Conservation (phyloP, 2,888 invertebrate genomes). For the Synergus japonicus region DNA sequence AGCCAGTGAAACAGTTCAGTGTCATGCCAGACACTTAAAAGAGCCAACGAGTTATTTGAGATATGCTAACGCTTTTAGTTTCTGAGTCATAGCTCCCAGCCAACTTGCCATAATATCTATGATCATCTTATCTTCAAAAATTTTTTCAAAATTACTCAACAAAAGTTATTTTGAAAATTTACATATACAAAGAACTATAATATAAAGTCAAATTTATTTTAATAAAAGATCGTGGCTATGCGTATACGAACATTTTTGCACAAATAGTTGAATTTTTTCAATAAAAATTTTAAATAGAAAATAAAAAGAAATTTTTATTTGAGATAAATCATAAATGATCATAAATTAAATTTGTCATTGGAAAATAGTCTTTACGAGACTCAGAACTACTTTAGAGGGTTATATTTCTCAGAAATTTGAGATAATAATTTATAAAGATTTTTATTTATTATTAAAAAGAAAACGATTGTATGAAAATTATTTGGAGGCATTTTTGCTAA, state of each 20-base stretch:
- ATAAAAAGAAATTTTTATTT: no score
- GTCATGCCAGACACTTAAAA: constrained; percentile 60
- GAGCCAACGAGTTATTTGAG: constrained; percentile 62
- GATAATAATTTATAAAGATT: background rate
- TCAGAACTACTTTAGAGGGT: background rate
- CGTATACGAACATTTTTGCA: no score
- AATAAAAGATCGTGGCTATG: no score
- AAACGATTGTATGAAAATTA: background rate
- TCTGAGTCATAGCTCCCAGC: constrained; percentile 65
- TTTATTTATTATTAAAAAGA: background rate
- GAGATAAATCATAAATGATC: no score
- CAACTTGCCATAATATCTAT: constrained; percentile 51
- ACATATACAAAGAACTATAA: background rate
- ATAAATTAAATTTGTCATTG: background rate
- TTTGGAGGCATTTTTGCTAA: constrained; percentile 42
- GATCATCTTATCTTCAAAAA: constrained; percentile 33
- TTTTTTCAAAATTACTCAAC: background rate
- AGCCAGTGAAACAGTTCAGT: constrained; percentile 61
- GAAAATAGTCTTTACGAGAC: no score
- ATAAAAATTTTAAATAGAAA: no score
- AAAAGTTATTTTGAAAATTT: background rate
- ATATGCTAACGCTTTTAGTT: constrained; percentile 67
- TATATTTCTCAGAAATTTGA: background rate
- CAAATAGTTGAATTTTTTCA: no score
- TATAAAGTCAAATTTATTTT: no score